Evolutionary conservation across 1,140 invertebrate genomes (phyloP), one percentile per base, ranked within the genome.

Genomic region (Campoletis sonorensis): DNA sequence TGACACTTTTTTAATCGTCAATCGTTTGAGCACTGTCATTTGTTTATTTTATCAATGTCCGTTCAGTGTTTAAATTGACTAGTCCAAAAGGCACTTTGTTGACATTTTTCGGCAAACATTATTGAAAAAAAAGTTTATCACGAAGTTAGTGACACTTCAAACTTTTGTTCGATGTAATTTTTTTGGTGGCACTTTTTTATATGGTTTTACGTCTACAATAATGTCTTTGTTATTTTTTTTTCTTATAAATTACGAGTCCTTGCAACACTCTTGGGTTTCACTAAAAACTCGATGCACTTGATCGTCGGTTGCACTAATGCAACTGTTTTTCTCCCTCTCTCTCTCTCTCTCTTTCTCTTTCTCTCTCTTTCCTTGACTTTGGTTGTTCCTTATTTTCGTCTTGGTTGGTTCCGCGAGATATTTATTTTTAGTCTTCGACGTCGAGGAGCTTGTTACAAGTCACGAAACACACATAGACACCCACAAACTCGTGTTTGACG

Each of bases 351-450:
- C 4, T 33, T n/a, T 70, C 67, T n/a, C n/a, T n/a, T n/a, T n/a
- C 51, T n/a, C 51, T 54, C 51, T 4, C 4, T 33, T n/a, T 70
- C 67, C 67, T 70, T 70, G 67, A 70, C 67, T 70, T 70, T 70
- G 67, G 13, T 70, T 33, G 67, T 70, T 70, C 16, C 67, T 70
- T 30, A 33, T 70, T 18, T 70, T 70, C 67, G 27, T 70, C 67
- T 70, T 33, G n/a, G 30, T 64, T 26, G 10, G 67, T n/a, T 70
- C 67, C 15, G 13, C 30, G 61, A 64, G 61, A 70, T 70, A 18
- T 33, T 33, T 70, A 70, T 70, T 70, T 70, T 70, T 70, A 70
- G 67, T 70, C 30, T 70, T 64, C 61, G 11, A 23, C 61, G n/a
- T 64, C 23, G 23, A 23, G 61, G 4, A 64, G 61, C 61, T 64